Evolutionary conservation across 92 coral and sea anemone species (phyloP).

Genomic region (Virgularia gustaviana): DNA sequence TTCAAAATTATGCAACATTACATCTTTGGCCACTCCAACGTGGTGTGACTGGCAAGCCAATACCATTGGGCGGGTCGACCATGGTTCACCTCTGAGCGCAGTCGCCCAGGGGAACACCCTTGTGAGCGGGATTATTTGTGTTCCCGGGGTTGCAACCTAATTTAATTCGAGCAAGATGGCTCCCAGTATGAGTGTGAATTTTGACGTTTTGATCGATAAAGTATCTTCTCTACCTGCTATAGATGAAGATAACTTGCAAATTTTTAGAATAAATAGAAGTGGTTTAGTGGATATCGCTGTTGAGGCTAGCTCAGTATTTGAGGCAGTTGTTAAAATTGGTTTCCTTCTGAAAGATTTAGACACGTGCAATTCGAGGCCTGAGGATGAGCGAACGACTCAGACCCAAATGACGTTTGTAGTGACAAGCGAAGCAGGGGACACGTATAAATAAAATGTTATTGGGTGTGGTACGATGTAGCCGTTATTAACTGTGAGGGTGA

Average conservation of each 20-base stretch:
- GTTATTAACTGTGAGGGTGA: not conserved
- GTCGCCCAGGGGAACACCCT: conserved; percentile 18
- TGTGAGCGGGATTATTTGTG: too few relatives aligned
- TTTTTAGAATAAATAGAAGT: too few relatives aligned
- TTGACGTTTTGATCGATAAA: too few relatives aligned
- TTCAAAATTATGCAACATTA: not conserved
- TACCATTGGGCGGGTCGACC: conserved; percentile 19
- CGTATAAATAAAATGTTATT: not conserved
- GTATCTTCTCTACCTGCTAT: too few relatives aligned
- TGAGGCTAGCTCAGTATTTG: not conserved
- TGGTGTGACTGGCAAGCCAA: not conserved
- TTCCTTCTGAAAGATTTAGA: not conserved
- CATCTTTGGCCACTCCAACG: not conserved
- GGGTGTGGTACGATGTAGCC: not conserved
- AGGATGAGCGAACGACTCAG: too few relatives aligned
- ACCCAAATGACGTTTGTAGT: too few relatives aligned
- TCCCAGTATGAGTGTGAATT: too few relatives aligned
- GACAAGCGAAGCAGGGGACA: too few relatives aligned
- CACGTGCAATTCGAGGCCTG: too few relatives aligned
- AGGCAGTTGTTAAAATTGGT: conserved; percentile 2
- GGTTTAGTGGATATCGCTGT: not conserved
- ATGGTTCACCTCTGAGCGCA: conserved; percentile 24
- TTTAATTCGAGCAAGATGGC: too few relatives aligned
- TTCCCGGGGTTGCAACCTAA: too few relatives aligned
- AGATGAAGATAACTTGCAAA: too few relatives aligned